phyloP scores from a whole-genome alignment of 2,888 invertebrate species.

The Parascotia fuliginaria region DNA sequence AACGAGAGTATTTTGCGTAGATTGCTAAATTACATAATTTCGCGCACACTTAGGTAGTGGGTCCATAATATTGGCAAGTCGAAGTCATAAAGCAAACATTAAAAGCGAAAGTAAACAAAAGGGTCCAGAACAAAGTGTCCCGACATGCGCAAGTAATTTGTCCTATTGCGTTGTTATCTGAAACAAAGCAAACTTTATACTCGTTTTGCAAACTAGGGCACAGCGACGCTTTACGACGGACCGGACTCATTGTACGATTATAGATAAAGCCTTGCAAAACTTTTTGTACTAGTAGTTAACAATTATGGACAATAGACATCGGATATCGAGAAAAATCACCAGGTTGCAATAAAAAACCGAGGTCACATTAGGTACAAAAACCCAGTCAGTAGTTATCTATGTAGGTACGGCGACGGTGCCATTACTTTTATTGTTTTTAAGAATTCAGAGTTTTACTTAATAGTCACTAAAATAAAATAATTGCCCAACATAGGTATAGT shows the following conservation, averaged over 20 bases:
- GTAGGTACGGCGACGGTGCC: slow-evolving; percentile 2
- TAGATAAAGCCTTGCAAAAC: slow-evolving; percentile 72
- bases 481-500: slow-evolving; percentile 36
- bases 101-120: slow-evolving; percentile 73
- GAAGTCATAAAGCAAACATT: slow-evolving; percentile 47
- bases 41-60: slow-evolving; percentile 13
- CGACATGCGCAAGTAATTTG: slow-evolving; percentile 74
- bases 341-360: slow-evolving; percentile 64
- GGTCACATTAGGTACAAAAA: slow-evolving; percentile 48
- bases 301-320: slow-evolving; percentile 62
- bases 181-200: slow-evolving; percentile 67
- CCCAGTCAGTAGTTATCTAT: slow-evolving; percentile 29
- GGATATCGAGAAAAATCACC: slow-evolving; percentile 60
- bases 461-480: slow-evolving; percentile 22
- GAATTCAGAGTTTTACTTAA: slow-evolving; percentile 21
- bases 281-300: slow-evolving; percentile 66
- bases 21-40: slow-evolving; percentile 18
- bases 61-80: slow-evolving; percentile 21
- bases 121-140: slow-evolving; percentile 63
- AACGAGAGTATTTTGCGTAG: slow-evolving; percentile 12
- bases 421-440: slow-evolving; percentile 27
- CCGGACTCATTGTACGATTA: slow-evolving; percentile 55
- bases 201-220: slow-evolving; percentile 73
- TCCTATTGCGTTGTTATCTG: slow-evolving; percentile 69
- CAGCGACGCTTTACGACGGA: slow-evolving; percentile 69